Base-by-base conservation (phyloP, 2,888 invertebrate genomes). In the Alcis repandata region DNA sequence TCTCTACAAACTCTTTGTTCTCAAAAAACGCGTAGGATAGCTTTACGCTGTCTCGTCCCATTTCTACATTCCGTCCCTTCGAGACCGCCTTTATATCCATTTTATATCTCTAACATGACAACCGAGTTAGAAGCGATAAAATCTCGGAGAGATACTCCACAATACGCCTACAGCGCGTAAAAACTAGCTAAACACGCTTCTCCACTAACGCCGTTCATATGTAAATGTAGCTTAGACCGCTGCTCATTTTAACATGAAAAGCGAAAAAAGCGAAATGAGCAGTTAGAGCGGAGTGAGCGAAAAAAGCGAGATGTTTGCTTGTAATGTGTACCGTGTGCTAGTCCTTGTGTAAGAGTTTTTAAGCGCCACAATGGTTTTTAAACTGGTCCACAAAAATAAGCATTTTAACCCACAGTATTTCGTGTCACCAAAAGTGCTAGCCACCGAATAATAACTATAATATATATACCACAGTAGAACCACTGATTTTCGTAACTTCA, bases 91-190 rank as follows among this genome's bases (percentile, higher is more conserved):
- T 46, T 46, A 38, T 45, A 22, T 52, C 36, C 27, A 45, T 27
- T 40, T 46, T 46, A 38, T 45, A 22, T 52, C 36, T 40, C 38
- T 27, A 54, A 63, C 63, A 63, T 27, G 57, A 57, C 57, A 63
- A 22, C 45, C 49, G 43, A 33, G 27, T 57, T 51, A 36, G 41
- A 61, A 45, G 43, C 43, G 51, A 57, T 57, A 63, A 52, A 63
- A 51, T 57, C 51, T 63, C 36, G 8, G 43, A 53, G 48, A 49
- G 22, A 56, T 51, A 49, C 19, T 20, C 43, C 41, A 36, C 49
- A 62, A 56, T 51, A 13, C 54, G 48, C 49, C 56, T 20, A 11
- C 41, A 19, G 53, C 27, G 54, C 41, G 46, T 43, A 51, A 49
- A 56, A 62, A 48, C 54, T 33, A 20, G 15, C 62, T 22, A 33